These are phyloP conservation scores for Macrophya annulata DNA, from an alignment of 2,888 invertebrate species.

Conservation along the genomic window DNA sequence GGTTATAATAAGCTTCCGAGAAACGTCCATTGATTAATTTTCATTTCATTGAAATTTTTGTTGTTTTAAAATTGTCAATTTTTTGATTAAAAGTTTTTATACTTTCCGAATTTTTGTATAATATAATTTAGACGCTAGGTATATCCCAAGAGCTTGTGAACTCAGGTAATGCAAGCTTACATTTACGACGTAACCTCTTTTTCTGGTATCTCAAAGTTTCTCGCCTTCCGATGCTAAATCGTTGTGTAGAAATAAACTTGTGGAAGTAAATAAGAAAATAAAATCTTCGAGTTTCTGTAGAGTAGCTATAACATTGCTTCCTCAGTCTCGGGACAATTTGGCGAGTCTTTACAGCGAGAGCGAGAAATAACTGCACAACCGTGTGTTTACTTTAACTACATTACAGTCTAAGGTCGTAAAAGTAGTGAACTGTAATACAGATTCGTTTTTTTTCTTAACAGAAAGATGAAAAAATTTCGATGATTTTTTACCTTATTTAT, in stretches of 20 bases:
- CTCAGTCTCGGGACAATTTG: not conserved
- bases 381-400: slow-evolving; percentile 13
- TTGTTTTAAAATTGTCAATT: not conserved
- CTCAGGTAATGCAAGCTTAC: not conserved
- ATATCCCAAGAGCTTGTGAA: not conserved
- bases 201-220: not conserved
- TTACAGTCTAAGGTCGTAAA: not conserved
- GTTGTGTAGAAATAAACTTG: not conserved
- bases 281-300: not conserved
- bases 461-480: not conserved
- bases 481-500: not conserved
- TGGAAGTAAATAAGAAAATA: not conserved
- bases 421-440: not conserved
- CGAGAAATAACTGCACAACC: not conserved
- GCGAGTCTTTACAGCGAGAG: not conserved
- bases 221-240: not conserved
- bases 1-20: not conserved
- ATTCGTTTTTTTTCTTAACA: not conserved
- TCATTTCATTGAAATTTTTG: too few species aligned
- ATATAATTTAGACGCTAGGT: not conserved
- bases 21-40: not conserved
- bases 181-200: slow-evolving; percentile 38
- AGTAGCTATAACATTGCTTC: not conserved
- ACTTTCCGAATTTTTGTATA: not conserved
- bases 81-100: too few species aligned